phyloP scores from a whole-genome alignment of 2,888 invertebrate genomes.

The Microchrysa polita region DNA sequence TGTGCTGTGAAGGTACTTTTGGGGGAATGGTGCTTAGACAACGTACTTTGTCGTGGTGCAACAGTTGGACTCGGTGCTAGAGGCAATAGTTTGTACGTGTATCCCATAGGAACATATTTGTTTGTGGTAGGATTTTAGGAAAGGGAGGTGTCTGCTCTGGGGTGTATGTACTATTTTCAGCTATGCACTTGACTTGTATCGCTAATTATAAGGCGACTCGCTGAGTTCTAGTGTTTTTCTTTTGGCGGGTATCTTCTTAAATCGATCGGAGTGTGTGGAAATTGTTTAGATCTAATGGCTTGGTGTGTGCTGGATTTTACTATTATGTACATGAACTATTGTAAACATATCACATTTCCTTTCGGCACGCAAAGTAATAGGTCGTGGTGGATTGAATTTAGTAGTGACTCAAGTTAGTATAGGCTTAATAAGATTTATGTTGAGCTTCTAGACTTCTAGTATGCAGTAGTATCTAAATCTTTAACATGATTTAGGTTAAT shows the following conservation, averaged over 20 bases:
- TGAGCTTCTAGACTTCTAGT: neutral
- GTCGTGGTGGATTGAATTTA: slow-evolving; percentile 16
- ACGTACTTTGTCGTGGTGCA: slow-evolving; percentile 27
- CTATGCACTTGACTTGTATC: neutral
- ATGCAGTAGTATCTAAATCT: too few relatives aligned
- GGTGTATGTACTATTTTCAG: neutral
- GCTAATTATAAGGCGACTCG: slow-evolving; percentile 30
- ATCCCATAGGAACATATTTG: neutral
- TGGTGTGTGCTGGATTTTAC: slow-evolving; percentile 1
- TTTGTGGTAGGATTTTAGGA: too few relatives aligned
- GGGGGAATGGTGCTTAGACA: slow-evolving; percentile 18
- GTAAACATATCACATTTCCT: slow-evolving; percentile 39
- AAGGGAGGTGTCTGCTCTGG: neutral
- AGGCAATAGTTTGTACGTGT: neutral
- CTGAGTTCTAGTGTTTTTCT: slow-evolving; percentile 2
- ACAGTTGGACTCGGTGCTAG: neutral
- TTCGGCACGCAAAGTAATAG: slow-evolving; percentile 14
- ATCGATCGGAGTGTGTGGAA: slow-evolving; percentile 1
- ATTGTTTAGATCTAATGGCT: slow-evolving; percentile 15
- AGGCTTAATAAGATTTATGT: slow-evolving; percentile 32
- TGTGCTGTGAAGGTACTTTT: neutral
- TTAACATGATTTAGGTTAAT: too few relatives aligned
- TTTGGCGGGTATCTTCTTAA: neutral
- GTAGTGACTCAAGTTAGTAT: neutral
- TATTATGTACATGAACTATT: slow-evolving; percentile 19